Evolutionary conservation across 1,140 invertebrate species (phyloP), one percentile per base, ranked within the genome.

Genomic region (Pollicipes pollicipes): DNA sequence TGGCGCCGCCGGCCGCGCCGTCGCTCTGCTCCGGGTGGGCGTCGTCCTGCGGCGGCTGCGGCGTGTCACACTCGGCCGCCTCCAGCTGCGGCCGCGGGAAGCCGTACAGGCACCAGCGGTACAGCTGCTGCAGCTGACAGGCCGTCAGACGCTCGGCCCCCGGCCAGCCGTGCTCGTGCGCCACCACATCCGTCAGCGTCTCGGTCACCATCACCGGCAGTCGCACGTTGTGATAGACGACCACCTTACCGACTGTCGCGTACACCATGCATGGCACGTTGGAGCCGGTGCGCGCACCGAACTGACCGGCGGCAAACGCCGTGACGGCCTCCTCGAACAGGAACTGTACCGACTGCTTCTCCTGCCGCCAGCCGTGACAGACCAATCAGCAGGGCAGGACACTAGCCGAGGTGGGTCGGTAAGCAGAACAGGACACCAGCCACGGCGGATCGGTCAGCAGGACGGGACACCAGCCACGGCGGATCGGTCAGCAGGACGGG

Each of bases 251-350:
- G 75, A 88, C 89, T 0, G 88, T 89, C 35, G 84, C 85, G 78
- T 89, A 90, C 24, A 89, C 84, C 70, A 90, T 82, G 73, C 83
- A 85, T 27, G 86, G 85, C 2, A 83, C 82, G 30, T 83, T 81
- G 4, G 77, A 76, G 30, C 80, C 82, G 8, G 80, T 76, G n/a
- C 27, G 75, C 77, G 1, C 85, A 76, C 71, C 84, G 76, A 87
- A 89, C 72, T 83, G 80, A 17, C 88, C 88, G 37, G 86, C 84
- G 71, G 83, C 84, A 76, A 90, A 90, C 27, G 85, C 84, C 75
- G 83, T 81, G 1, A 90, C 87, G 70, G 86, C 83, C 76, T 90
- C 88, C 71, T 87, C 85, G 74, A 90, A 86, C 73, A 89, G 85
- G 79, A 90, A 91, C 28, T 86, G 79, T 0, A 89, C 85, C 35